Evolutionary conservation across 2,113 vertebrate species (phyloP).

Genomic region (Meriones unguiculatus): DNA sequence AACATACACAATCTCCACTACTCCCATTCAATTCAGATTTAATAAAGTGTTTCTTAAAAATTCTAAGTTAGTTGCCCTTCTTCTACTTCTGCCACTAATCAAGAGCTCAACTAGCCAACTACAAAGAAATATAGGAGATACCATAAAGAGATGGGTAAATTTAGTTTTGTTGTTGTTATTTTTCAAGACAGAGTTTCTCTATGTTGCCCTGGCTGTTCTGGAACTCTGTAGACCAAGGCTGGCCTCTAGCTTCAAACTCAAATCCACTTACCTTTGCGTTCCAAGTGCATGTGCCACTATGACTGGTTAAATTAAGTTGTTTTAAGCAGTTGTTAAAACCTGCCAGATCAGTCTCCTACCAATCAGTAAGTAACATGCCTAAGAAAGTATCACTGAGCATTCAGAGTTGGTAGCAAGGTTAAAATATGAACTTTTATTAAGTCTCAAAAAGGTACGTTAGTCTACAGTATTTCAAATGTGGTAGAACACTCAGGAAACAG

Average conservation of each 20-base stretch:
- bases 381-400: not conserved
- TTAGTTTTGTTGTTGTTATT: not conserved
- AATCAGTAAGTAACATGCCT: not conserved
- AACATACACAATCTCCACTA: conserved; percentile 14
- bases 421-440: conserved; percentile 41
- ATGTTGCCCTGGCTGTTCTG: not conserved
- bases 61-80: conserved; percentile 20
- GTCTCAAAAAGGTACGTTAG: conserved; percentile 15
- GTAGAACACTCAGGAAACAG: not conserved
- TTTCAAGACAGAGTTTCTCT: not conserved
- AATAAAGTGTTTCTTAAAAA: conserved; percentile 44
- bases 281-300: not conserved
- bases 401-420: conserved; percentile 27
- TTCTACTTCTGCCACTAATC: not conserved
- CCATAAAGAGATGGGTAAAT: not conserved
- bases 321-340: conserved; percentile 15
- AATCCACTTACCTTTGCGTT: not conserved
- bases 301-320: not conserved
- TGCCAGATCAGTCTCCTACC: conserved; percentile 18
- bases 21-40: conserved; percentile 33
- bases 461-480: not conserved
- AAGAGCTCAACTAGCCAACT: not conserved
- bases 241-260: not conserved
- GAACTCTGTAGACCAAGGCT: not conserved
- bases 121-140: conserved; percentile 33